phyloP scores from a whole-genome alignment of 2,113 vertebrate genomes.

The Oenanthe melanoleuca region DNA sequence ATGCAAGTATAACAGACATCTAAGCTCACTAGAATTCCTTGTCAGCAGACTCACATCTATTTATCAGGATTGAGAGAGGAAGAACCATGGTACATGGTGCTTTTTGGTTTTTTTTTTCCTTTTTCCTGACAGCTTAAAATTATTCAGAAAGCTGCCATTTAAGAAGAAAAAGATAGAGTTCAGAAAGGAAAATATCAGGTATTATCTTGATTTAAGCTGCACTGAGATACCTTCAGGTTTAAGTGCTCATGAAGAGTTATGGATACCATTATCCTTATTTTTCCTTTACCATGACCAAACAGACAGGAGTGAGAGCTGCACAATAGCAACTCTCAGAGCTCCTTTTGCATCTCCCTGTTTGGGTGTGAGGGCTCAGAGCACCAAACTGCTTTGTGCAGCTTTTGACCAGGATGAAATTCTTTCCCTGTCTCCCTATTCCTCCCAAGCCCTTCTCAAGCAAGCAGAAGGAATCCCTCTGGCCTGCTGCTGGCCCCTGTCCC shows the following conservation, averaged over 20 bases:
- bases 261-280: neutral
- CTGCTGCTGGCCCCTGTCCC: too few relatives aligned
- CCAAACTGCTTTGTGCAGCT: neutral
- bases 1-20: neutral
- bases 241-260: neutral
- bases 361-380: neutral
- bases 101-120: neutral
- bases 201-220: neutral
- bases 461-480: neutral
- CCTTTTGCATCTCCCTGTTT: fast-evolving
- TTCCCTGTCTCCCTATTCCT: neutral
- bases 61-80: neutral
- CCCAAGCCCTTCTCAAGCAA: neutral
- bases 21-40: neutral
- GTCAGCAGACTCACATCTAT: neutral
- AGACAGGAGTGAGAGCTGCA: neutral
- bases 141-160: neutral
- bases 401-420: neutral
- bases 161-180: neutral
- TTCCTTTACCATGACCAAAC: neutral
- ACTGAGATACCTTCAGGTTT: neutral
- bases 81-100: neutral
- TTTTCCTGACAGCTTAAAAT: neutral
- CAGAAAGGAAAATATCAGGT: neutral
- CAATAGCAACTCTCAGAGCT: neutral